A percentile compares a stretch with the other conserved stretches of the same genome.
phyloP scores from a whole-genome alignment of 2,113 vertebrate genomes.

The Epinephelus fuscoguttatus region DNA sequence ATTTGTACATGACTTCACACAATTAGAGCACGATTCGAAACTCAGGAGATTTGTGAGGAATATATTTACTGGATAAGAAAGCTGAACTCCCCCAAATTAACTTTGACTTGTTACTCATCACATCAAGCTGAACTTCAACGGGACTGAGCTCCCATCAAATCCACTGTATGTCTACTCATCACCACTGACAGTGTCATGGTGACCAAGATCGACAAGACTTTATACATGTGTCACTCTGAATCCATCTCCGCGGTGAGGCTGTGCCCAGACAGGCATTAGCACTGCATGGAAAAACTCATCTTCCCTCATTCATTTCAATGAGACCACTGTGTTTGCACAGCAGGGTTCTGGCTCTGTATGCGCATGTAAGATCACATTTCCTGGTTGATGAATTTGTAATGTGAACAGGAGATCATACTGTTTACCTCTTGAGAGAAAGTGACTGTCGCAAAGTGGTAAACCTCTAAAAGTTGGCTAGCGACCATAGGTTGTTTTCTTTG shows the following conservation, averaged over 20 bases:
- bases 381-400: no score
- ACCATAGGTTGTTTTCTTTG: no score
- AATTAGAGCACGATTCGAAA: background rate
- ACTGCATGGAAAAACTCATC: conserved; percentile 4
- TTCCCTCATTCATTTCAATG: background rate
- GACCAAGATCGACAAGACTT: conserved; percentile 41
- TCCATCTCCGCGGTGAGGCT: conserved; percentile 6
- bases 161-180: conserved; percentile 31
- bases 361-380: no score
- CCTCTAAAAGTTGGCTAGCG: no score
- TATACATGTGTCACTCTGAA: conserved; percentile 38
- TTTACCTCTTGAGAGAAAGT: no score
- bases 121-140: conserved; percentile 4
- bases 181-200: conserved; percentile 25
- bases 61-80: background rate
- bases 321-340: background rate
- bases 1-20: conserved; percentile 37
- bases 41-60: conserved; percentile 24
- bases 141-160: conserved; percentile 34
- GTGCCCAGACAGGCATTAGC: conserved; percentile 10
- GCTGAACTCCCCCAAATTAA: conserved; percentile 5
- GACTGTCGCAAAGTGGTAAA: no score
- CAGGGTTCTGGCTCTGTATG: background rate
- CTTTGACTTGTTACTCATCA: conserved; percentile 43
- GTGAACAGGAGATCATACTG: no score